A percentile compares a stretch with the other conserved stretches of the same genome.
Conservation (phyloP, 2,113 vertebrate species). For the Embiotoca jacksoni region DNA sequence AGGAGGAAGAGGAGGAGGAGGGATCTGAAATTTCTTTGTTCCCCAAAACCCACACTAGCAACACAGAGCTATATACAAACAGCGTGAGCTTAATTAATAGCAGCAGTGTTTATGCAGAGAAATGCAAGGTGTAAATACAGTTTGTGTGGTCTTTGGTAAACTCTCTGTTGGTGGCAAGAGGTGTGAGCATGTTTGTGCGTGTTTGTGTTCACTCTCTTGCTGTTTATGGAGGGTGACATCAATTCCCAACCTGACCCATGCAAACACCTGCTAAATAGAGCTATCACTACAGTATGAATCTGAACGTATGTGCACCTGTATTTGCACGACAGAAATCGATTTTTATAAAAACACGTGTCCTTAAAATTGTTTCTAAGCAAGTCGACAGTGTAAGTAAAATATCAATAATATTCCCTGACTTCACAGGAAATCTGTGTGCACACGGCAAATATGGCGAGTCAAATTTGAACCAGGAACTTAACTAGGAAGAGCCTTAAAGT, state of each 20-base stretch:
- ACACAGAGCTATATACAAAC: constrained; percentile 57
- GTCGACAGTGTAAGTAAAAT: too few relatives aligned
- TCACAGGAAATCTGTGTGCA: background rate
- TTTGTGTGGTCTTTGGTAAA: constrained; percentile 82
- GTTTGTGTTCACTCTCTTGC: constrained; percentile 29
- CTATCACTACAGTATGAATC: background rate
- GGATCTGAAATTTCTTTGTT: constrained; percentile 50
- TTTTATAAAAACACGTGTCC: background rate
- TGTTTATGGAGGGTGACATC: constrained; percentile 61
- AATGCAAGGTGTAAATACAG: constrained; percentile 81
- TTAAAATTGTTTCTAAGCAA: too few relatives aligned
- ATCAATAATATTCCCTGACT: too few relatives aligned
- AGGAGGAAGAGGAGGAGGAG: constrained; percentile 6
- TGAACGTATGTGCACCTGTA: background rate
- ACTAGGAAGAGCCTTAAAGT: too few relatives aligned
- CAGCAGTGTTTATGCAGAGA: constrained; percentile 73
- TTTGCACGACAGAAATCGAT: background rate
- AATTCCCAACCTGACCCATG: constrained; percentile 20
- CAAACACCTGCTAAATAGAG: constrained; percentile 41
- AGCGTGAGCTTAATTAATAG: constrained; percentile 75
- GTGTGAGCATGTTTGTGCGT: constrained; percentile 53
- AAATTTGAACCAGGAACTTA: background rate
- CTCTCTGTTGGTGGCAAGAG: constrained; percentile 58
- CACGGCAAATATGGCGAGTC: background rate
- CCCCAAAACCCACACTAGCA: constrained; percentile 36